Evolutionary conservation across 2,113 vertebrate genomes (phyloP).

Genomic region (Merops nubicus): DNA sequence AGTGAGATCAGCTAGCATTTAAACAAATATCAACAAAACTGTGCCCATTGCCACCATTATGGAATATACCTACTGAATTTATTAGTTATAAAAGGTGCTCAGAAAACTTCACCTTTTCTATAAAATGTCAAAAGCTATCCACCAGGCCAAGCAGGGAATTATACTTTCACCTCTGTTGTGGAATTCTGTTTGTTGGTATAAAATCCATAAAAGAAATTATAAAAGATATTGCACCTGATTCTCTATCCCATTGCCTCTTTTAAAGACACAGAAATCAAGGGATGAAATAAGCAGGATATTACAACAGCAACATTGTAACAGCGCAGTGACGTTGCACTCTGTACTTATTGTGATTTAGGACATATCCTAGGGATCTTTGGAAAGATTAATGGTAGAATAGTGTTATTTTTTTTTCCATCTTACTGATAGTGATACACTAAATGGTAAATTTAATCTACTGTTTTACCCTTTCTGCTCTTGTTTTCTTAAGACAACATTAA

Average conservation of each 20-base stretch:
- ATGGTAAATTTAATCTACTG: background rate
- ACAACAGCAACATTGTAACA: background rate
- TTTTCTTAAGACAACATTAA: background rate
- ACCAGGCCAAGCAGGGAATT: background rate
- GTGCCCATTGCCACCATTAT: background rate
- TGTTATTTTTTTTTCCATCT: background rate
- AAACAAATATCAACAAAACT: background rate
- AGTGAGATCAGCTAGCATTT: background rate
- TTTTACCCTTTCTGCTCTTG: background rate
- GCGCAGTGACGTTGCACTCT: background rate
- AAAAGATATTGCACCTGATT: background rate
- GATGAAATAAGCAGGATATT: background rate
- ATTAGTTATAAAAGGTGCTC: background rate
- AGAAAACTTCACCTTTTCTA: background rate
- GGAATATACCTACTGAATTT: background rate
- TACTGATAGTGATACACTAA: background rate
- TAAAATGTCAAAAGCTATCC: background rate
- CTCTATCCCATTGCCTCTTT: background rate
- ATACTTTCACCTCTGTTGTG: background rate
- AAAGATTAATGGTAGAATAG: background rate
- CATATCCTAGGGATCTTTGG: background rate
- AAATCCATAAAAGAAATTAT: background rate
- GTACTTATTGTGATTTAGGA: background rate
- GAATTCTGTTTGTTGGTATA: background rate
- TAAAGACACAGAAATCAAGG: background rate